Evolutionary conservation across 2,797 vertebrate species (phyloP), one percentile per base, ranked within the genome.

Genomic region (Setipinna tenuifilis): DNA sequence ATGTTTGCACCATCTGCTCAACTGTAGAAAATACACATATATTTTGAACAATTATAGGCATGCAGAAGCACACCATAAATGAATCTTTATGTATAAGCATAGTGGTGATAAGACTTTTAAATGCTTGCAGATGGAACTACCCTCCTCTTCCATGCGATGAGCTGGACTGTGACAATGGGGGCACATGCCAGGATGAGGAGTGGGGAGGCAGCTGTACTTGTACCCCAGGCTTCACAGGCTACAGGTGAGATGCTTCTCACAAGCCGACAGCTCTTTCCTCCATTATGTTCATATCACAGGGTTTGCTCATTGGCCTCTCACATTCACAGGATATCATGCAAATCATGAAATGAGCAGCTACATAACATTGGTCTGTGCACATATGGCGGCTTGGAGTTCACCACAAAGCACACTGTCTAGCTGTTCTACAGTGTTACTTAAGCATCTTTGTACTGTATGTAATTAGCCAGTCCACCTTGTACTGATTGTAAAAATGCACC

Each of bases 201-300:
- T 97, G 93, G 96, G 96, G 96, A 17, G 96, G 96, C 46, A 98
- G 98, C 93, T 99, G 98, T 87, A 96, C 95, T 6, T 99, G 98
- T 89, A 91, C 88, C 83, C 93, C 95, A 0, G 97, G 96, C 14
- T 97, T 96, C 86, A 92, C 93, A 16, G 97, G 97, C 9, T 92
- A 91, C 91, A 97, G 96, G 98, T 99, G 92, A 81, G 92, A 54
- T 9, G 78, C 50, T 54, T 54, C 50, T 54, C 50, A 54, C 50
- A 54, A 9, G 50, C 50, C 7, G 50, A 57, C 11, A 48, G 44
- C 10, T 21, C 16, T 23, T 17, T 46, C 0, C 35, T 35, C 14
- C 35, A 17, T 23, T 82, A 50, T 12, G 81, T 23, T 50, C 14
- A 54, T 3, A 54, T 54, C 7, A 54, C 9, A 9, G 50, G 7